phyloP scores from a whole-genome alignment of 2,797 vertebrate genomes.

The Rhinella marina region DNA sequence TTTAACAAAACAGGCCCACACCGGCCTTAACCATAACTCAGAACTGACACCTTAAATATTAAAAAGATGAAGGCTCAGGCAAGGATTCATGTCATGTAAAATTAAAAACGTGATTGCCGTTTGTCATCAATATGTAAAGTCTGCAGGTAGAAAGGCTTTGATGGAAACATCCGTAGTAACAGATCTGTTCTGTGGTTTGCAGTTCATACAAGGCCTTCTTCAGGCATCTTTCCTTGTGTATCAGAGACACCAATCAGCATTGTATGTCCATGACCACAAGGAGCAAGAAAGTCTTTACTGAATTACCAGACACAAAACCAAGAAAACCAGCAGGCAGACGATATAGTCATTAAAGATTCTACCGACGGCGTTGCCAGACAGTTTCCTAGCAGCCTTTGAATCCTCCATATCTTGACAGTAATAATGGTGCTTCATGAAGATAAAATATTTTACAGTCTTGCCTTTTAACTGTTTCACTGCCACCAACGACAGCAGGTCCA shows the following conservation, averaged over 20 bases:
- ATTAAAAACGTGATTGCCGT: neutral
- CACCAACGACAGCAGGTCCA: neutral
- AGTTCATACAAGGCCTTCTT: neutral
- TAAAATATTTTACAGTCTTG: constrained; percentile 3
- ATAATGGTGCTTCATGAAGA: constrained; percentile 14
- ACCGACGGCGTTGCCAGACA: neutral
- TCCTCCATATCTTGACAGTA: neutral
- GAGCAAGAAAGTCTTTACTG: constrained; percentile 18
- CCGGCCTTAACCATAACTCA: neutral
- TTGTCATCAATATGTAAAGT: neutral
- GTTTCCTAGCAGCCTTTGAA: neutral
- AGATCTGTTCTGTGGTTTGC: neutral
- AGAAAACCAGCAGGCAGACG: neutral
- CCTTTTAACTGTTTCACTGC: constrained; percentile 27
- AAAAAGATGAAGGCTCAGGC: neutral
- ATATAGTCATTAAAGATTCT: neutral
- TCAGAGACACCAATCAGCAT: neutral
- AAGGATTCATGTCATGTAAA: neutral
- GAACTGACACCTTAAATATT: neutral
- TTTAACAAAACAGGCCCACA: constrained; percentile 10
- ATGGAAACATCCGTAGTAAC: neutral
- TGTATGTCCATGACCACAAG: neutral
- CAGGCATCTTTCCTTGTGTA: neutral
- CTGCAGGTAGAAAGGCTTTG: too few relatives aligned
- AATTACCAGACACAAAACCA: neutral